Conservation (phyloP, 2,797 vertebrate species). For the Ceyx erithaca region DNA sequence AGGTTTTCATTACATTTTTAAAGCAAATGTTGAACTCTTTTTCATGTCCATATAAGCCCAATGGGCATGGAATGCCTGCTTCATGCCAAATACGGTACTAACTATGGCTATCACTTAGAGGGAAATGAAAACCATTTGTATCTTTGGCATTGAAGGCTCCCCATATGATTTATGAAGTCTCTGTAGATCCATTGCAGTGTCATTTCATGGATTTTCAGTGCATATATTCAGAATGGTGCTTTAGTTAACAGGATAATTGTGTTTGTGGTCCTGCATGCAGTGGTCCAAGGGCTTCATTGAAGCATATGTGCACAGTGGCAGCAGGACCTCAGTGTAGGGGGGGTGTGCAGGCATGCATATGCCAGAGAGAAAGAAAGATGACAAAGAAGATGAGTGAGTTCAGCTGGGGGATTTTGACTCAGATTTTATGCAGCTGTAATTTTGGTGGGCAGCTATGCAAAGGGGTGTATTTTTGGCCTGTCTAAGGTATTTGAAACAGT, state of each 20-base stretch:
- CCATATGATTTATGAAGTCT: background rate
- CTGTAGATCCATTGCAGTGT: background rate
- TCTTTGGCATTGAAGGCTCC: constrained; percentile 12
- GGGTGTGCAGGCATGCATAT: accelerated
- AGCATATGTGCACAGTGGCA: background rate
- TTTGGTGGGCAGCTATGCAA: background rate
- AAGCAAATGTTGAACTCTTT: constrained; percentile 42
- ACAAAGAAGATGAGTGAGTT: background rate
- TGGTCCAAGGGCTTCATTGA: background rate
- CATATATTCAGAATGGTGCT: background rate
- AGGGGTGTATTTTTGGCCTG: background rate
- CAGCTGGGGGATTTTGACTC: background rate
- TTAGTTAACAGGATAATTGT: accelerated
- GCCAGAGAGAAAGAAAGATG: background rate
- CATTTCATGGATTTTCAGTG: background rate
- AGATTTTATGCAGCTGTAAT: background rate
- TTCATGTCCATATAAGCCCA: constrained; percentile 14
- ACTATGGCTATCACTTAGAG: constrained; percentile 12
- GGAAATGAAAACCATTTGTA: constrained; percentile 38
- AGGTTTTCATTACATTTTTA: constrained; percentile 43
- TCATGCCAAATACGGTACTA: constrained; percentile 36
- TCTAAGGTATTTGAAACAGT: background rate
- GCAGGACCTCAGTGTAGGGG: background rate
- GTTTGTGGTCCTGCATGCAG: background rate
- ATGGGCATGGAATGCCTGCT: background rate